Conservation (phyloP, 1,140 invertebrate genomes). For the Drosophila dunni region DNA sequence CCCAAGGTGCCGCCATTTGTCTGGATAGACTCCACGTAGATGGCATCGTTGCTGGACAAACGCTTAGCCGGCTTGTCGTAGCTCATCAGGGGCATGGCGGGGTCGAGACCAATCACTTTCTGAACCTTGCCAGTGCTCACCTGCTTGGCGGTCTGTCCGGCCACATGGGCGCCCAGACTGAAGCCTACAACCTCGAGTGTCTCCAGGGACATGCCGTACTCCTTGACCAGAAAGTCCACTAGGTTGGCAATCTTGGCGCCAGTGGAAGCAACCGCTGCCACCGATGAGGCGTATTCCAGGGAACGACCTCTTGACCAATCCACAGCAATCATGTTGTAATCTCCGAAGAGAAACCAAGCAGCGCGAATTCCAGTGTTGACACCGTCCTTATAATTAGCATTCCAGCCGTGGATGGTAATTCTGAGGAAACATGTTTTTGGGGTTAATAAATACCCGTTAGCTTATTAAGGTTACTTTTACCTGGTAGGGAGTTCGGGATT, state of each 20-base stretch:
- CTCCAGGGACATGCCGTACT: constrained; percentile 85
- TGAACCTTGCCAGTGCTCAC: constrained; percentile 58
- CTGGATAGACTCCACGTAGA: constrained; percentile 90
- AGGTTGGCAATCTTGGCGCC: constrained; percentile 85
- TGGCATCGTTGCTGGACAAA: constrained; percentile 88
- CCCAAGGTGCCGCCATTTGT: constrained; percentile 87
- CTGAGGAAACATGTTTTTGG: constrained; percentile 5
- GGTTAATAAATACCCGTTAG: no score
- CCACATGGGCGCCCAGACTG: constrained; percentile 88
- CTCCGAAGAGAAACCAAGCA: constrained; percentile 86
- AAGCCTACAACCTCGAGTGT: constrained; percentile 88
- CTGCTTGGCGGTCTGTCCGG: constrained; percentile 86
- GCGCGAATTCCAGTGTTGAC: constrained; percentile 57
- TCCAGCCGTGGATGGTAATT: constrained; percentile 79
- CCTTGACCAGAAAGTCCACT: constrained; percentile 84
- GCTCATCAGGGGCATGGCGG: constrained; percentile 85
- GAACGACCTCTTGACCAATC: constrained; percentile 87
- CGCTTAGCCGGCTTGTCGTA: constrained; percentile 85
- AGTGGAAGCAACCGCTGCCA: constrained; percentile 52
- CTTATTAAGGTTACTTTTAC: constrained; percentile 7
- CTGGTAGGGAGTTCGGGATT: constrained; percentile 58
- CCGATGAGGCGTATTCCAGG: constrained; percentile 85
- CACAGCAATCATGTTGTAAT: constrained; percentile 86
- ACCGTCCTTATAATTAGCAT: constrained; percentile 72
- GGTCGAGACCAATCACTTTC: constrained; percentile 86